phyloP scores from a whole-genome alignment of 2,113 vertebrate genomes.

The Myrmophylax atrothorax region DNA sequence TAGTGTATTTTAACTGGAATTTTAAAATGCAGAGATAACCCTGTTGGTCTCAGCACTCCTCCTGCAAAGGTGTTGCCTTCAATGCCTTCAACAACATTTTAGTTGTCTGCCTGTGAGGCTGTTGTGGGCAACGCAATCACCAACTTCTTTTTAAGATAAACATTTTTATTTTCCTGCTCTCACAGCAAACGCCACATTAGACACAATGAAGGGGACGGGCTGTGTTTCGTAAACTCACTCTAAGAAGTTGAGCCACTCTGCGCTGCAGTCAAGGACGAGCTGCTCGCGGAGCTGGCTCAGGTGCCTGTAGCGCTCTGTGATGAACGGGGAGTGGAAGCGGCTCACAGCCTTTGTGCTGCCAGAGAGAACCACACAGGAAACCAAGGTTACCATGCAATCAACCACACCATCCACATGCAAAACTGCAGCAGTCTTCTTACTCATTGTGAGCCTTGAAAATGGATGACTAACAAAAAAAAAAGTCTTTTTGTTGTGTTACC shows the following conservation, averaged over 20 bases:
- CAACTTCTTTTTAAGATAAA: neutral
- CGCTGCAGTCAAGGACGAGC: constrained; percentile 86
- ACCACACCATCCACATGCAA: constrained; percentile 31
- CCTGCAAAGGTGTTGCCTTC: neutral
- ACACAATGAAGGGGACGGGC: neutral
- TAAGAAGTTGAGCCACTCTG: constrained; percentile 89
- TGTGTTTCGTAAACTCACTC: constrained; percentile 81
- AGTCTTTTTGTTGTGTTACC: neutral
- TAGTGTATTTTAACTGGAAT: neutral
- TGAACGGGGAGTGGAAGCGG: constrained; percentile 91
- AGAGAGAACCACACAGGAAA: constrained; percentile 54
- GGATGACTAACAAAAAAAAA: neutral
- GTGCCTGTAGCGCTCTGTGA: constrained; percentile 82
- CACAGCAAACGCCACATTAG: neutral
- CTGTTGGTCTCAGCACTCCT: neutral
- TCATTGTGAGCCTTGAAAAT: constrained; percentile 23
- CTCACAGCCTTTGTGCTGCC: constrained; percentile 90
- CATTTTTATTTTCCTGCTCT: neutral
- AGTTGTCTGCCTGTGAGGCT: neutral
- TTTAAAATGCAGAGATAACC: neutral
- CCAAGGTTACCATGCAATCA: constrained; percentile 71
- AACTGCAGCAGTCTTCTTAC: constrained; percentile 44
- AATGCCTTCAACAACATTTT: neutral
- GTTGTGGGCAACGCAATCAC: neutral
- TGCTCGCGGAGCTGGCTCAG: constrained; percentile 92